Conservation (phyloP, 2,797 vertebrate species). For the Gobio occitaniae region DNA sequence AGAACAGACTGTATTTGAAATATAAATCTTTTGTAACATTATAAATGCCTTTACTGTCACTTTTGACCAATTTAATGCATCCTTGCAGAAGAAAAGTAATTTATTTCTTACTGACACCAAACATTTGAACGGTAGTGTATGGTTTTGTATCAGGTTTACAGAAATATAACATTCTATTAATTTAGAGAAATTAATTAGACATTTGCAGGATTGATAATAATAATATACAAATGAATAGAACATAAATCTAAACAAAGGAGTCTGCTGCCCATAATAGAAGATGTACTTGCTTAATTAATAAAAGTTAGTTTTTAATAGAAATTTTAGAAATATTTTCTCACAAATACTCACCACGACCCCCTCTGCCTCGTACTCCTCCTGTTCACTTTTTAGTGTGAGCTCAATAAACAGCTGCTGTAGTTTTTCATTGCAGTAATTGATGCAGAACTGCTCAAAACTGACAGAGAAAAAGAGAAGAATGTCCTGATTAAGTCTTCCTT, state of each 20-base stretch:
- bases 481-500: not conserved
- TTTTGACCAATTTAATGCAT: not conserved
- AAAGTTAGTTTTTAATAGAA: not conserved
- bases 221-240: not conserved
- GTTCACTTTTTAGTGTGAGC: constrained; percentile 93
- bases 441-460: constrained; percentile 99
- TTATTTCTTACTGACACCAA: not conserved
- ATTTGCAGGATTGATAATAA: not conserved
- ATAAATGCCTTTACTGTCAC: not conserved
- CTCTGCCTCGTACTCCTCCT: constrained; percentile 92
- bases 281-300: not conserved
- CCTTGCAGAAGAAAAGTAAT: not conserved
- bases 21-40: not conserved
- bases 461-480: constrained; percentile 4
- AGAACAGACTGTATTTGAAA: not conserved
- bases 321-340: not conserved
- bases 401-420: constrained; percentile 96
- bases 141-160: not conserved
- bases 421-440: constrained; percentile 99
- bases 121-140: not conserved
- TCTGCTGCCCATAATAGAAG: too few species aligned
- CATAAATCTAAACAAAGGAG: not conserved
- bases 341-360: constrained; percentile 86
- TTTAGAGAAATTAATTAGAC: not conserved
- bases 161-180: not conserved